Conservation (phyloP, 2,113 vertebrate genomes). For the Columba janthina region DNA sequence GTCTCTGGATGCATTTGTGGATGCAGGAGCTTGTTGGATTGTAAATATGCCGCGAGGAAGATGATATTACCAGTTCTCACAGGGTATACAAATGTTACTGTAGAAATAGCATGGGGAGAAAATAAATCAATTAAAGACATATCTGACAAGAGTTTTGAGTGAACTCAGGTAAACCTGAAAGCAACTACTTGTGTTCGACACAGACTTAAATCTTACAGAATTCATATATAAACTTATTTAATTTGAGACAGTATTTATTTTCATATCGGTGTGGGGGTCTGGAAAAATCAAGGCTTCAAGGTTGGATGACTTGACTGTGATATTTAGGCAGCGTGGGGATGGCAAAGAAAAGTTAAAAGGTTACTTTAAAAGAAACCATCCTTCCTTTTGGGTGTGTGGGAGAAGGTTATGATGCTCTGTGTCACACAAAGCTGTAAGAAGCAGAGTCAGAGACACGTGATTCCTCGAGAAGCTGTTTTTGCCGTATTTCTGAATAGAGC, state of each 20-base stretch:
- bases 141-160: constrained; percentile 34
- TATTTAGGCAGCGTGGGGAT: neutral
- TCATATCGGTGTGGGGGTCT: neutral
- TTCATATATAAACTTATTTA: neutral
- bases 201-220: constrained; percentile 18
- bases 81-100: neutral
- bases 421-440: neutral
- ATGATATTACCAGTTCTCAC: neutral
- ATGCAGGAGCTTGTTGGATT: neutral
- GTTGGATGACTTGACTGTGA: neutral
- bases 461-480: neutral
- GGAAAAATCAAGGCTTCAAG: neutral
- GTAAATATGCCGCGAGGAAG: neutral
- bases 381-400: neutral
- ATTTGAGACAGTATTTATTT: constrained; percentile 3
- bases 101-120: neutral
- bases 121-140: constrained; percentile 30
- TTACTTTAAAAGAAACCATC: neutral
- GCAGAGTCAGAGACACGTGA: neutral
- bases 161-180: constrained; percentile 16
- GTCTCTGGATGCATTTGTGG: neutral
- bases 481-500: neutral
- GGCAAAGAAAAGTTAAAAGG: neutral
- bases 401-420: neutral
- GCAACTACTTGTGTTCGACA: neutral